Conservation (phyloP, 2,113 vertebrate genomes). For the Helogale parvula region DNA sequence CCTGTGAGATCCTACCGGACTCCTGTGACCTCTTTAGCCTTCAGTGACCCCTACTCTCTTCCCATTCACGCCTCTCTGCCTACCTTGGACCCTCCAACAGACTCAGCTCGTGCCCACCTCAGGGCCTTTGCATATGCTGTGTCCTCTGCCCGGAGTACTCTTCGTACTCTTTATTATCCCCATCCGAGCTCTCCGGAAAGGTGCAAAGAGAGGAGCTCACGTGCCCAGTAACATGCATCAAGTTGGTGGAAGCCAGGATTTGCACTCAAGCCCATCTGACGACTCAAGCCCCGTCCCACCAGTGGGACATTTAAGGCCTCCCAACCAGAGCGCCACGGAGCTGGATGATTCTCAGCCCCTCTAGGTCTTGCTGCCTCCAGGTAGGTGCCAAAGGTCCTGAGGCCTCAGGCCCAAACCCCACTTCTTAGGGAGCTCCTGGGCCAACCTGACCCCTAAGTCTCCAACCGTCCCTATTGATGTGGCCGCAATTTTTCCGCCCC, state of each 20-base stretch:
- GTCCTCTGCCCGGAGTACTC: neutral
- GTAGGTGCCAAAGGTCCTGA: neutral
- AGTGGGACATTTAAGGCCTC: neutral
- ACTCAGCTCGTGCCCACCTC: neutral
- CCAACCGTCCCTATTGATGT: neutral
- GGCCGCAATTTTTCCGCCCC: constrained; percentile 47
- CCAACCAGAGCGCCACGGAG: neutral
- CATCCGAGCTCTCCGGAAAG: neutral
- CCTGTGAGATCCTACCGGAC: neutral
- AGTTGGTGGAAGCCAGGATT: neutral
- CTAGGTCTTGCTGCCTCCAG: neutral
- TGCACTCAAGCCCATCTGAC: neutral
- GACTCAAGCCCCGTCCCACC: neutral
- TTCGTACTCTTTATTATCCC: neutral
- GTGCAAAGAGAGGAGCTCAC: neutral
- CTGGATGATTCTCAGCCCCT: neutral
- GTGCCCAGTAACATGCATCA: neutral
- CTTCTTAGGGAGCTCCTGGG: neutral
- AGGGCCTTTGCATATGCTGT: neutral
- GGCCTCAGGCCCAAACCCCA: neutral
- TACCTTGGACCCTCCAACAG: neutral
- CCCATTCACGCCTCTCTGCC: neutral
- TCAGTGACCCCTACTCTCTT: neutral
- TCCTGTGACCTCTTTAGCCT: neutral
- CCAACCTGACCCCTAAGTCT: neutral